Evolutionary conservation across 2,888 invertebrate species (phyloP).

Genomic region (Amphipyra berbera): DNA sequence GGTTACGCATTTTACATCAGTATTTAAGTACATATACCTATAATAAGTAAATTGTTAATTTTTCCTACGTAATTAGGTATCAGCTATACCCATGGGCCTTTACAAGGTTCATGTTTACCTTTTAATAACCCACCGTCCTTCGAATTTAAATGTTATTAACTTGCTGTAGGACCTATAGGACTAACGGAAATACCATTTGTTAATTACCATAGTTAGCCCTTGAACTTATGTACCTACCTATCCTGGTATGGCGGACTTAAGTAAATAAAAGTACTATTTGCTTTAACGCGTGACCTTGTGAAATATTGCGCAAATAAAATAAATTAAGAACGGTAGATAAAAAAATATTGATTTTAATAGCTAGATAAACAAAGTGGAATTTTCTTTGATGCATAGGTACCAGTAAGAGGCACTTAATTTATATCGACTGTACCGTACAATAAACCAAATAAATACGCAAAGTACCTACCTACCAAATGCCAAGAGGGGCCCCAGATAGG

Average conservation of each 20-base stretch:
- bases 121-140: conserved; percentile 23
- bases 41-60: no score
- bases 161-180: conserved; percentile 8
- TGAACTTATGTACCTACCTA: conserved; percentile 28
- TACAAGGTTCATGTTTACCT: not conserved
- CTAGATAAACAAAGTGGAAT: not conserved
- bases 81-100: no score
- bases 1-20: no score
- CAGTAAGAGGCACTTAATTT: not conserved
- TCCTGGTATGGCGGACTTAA: conserved; percentile 1
- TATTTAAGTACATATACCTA: no score
- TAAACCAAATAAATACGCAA: no score
- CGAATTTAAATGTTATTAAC: conserved; percentile 27
- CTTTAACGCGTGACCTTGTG: conserved; percentile 12
- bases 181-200: conserved; percentile 30
- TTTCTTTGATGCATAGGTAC: not conserved
- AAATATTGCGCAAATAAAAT: conserved; percentile 4
- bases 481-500: no score
- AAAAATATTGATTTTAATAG: conserved; percentile 8
- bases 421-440: no score
- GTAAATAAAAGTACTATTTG: conserved; percentile 16
- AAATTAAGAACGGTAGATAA: not conserved
- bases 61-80: no score
- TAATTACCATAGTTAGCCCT: conserved; percentile 34
- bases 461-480: no score